Evolutionary conservation across 1,140 invertebrate genomes (phyloP).

Genomic region (Calephelis virginiensis): DNA sequence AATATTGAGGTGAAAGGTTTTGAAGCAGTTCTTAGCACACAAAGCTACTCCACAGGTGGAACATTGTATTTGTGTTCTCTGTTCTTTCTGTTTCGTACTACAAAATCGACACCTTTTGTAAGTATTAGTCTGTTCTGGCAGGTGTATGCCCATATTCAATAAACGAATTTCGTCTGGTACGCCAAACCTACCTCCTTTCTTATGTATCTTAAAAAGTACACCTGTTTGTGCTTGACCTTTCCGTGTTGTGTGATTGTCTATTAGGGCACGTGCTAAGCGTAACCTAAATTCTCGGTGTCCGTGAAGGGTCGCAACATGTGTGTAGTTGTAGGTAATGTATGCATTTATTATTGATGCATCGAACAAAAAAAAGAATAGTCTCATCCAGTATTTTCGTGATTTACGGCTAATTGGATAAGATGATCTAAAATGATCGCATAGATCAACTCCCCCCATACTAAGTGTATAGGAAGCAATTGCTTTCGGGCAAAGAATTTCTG

Average conservation of each 20-base stretch:
- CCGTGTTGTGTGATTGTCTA: background rate
- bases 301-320: background rate
- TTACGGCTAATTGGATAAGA: background rate
- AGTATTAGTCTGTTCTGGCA: conserved; percentile 24
- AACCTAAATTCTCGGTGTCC: background rate
- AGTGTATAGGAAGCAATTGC: background rate
- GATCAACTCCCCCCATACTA: background rate
- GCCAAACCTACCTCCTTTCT: conserved; percentile 23
- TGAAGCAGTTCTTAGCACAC: conserved; percentile 22
- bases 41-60: conserved; percentile 23
- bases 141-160: conserved; percentile 27
- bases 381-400: conserved; percentile 1
- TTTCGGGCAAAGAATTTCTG: background rate
- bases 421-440: conserved; percentile 9
- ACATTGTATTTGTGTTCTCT: conserved; percentile 27
- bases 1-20: background rate
- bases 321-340: conserved; percentile 6
- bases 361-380: conserved; percentile 11
- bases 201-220: conserved; percentile 3
- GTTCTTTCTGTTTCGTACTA: conserved; percentile 29
- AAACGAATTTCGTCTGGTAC: conserved; percentile 32
- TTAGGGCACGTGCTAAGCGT: conserved; percentile 1
- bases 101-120: conserved; percentile 33
- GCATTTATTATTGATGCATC: conserved; percentile 1
- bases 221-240: background rate